These are phyloP conservation scores for Neolamprologus toae DNA, from an alignment of 2,113 vertebrate genomes.

Conservation along the genomic window DNA sequence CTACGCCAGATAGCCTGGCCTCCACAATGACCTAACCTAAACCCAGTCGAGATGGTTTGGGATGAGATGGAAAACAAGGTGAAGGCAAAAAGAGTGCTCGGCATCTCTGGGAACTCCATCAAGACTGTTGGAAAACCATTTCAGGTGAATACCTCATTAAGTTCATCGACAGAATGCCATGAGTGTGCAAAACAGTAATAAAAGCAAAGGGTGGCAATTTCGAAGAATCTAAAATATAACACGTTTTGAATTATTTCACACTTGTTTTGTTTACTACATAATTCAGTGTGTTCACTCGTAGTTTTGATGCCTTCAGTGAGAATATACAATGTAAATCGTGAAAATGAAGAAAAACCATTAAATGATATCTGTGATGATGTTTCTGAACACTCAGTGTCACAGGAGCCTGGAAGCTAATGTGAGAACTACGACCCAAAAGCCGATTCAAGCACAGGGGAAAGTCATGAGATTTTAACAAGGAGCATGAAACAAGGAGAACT, in stretches of 20 bases:
- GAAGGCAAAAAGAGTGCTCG: fast-evolving
- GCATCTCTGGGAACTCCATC: not conserved
- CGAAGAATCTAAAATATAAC: fast-evolving
- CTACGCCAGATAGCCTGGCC: not conserved
- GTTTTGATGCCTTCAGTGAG: not conserved
- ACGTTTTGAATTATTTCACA: not conserved
- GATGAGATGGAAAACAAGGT: not conserved
- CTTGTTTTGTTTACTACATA: not conserved
- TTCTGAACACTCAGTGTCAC: not conserved
- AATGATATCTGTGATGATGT: fast-evolving
- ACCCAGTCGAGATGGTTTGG: not conserved
- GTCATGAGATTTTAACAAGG: not conserved
- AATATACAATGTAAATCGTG: not conserved
- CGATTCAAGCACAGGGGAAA: not conserved
- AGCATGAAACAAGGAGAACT: not conserved
- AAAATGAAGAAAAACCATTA: not conserved
- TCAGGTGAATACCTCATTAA: not conserved
- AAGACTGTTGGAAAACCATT: not conserved
- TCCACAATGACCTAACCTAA: not conserved
- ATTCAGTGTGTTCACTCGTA: not conserved
- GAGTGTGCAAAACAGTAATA: not conserved
- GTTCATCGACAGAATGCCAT: not conserved
- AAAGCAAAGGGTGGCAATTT: not conserved
- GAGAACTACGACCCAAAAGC: not conserved
- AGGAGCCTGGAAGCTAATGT: fast-evolving